Percentiles rank a stretch among this genome's conserved stretches.
These are phyloP conservation scores for Ptilorrhoa leucosticta DNA, from an alignment of 2,113 vertebrate species.

Conservation along the genomic window DNA sequence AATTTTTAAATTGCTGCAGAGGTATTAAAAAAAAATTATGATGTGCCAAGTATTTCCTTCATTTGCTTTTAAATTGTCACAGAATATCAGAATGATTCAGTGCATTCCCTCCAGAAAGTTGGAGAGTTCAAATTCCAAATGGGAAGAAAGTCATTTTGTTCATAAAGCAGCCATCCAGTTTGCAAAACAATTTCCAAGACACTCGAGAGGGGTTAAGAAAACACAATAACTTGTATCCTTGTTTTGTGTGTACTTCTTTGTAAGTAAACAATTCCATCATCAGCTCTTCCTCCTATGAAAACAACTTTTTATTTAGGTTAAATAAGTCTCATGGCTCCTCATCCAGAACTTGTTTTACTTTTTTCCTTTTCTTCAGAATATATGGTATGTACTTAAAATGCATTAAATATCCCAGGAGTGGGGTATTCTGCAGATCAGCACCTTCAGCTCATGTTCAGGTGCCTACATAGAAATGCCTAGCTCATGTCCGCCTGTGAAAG, in stretches of 20 bases:
- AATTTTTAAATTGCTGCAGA: not conserved
- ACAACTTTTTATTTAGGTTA: not conserved
- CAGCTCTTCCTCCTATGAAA: not conserved
- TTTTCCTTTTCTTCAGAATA: not conserved
- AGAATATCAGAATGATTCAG: not conserved
- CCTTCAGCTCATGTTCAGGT: not conserved
- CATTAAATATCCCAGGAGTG: not conserved
- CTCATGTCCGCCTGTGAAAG: accelerated
- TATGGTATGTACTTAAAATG: not conserved
- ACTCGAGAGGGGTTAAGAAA: not conserved
- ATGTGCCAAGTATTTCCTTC: not conserved
- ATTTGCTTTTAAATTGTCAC: not conserved
- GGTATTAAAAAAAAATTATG: not conserved
- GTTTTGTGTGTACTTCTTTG: not conserved
- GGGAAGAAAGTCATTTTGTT: not conserved
- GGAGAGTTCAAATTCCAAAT: not conserved
- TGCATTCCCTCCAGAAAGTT: not conserved
- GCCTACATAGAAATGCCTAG: not conserved
- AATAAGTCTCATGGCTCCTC: not conserved
- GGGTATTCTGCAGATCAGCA: not conserved
- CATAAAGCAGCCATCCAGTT: not conserved
- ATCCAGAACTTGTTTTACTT: not conserved
- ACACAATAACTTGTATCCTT: not conserved
- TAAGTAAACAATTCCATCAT: not conserved
- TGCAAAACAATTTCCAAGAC: not conserved